phyloP scores from a whole-genome alignment of 1,140 invertebrate genomes.

The Drosophila bocki region DNA sequence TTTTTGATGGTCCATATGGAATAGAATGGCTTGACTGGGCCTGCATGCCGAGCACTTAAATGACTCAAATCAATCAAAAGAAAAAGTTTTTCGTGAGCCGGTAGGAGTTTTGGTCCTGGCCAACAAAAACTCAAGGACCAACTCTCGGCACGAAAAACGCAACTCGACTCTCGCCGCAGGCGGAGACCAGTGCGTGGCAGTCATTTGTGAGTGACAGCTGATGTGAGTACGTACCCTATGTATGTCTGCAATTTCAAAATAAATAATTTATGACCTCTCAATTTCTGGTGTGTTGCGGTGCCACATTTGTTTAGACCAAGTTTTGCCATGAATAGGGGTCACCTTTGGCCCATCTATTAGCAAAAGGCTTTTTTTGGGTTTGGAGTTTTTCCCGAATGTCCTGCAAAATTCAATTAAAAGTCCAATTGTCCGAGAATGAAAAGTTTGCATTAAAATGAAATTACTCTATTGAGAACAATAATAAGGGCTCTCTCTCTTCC shows the following conservation, averaged over 20 bases:
- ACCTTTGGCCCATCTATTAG: constrained; percentile 3
- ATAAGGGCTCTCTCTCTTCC: neutral
- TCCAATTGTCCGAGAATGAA: neutral
- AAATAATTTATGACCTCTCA: constrained; percentile 45
- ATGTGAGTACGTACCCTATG: constrained; percentile 18
- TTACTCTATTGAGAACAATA: constrained; percentile 5
- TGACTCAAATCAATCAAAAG: constrained; percentile 49
- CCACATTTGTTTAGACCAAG: constrained; percentile 33
- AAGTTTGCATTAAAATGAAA: constrained; percentile 2
- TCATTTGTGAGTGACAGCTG: constrained; percentile 44
- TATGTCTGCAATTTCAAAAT: constrained; percentile 37
- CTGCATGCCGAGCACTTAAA: constrained; percentile 30
- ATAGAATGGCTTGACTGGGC: neutral
- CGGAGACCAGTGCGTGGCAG: constrained; percentile 20
- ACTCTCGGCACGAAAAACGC: constrained; percentile 9
- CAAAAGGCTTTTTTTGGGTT: neutral
- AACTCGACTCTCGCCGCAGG: constrained; percentile 2
- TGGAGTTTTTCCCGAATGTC: neutral
- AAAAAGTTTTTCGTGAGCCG: constrained; percentile 26
- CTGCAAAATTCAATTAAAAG: constrained; percentile 15
- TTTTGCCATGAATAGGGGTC: neutral
- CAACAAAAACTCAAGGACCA: constrained; percentile 17
- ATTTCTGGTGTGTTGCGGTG: constrained; percentile 20
- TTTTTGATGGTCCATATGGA: constrained; percentile 15
- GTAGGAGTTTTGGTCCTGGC: neutral